Percentiles rank a stretch among this genome's conserved stretches.
These are phyloP conservation scores for Amaurobius ferox DNA, from an alignment of 2,888 invertebrate genomes.

Conservation along the genomic window DNA sequence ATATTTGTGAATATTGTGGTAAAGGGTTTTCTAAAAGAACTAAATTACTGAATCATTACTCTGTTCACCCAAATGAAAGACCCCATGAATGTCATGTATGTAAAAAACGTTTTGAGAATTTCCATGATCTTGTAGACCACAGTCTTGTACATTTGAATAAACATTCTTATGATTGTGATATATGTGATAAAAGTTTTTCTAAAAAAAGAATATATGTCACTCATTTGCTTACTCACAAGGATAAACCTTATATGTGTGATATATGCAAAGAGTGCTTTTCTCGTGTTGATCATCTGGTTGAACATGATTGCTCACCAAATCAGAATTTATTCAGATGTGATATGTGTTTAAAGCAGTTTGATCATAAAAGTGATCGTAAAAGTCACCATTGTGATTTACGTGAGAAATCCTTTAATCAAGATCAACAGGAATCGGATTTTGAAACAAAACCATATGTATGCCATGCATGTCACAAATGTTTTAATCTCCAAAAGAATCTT, in stretches of 20 bases:
- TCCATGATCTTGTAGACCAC: not conserved
- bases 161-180: not conserved
- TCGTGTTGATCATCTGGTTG: constrained; percentile 8
- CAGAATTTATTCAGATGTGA: not conserved
- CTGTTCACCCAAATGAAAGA: not conserved
- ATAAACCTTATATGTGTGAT: constrained; percentile 9
- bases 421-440: too few relatives aligned
- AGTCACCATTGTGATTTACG: not conserved
- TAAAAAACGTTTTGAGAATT: not conserved
- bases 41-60: not conserved
- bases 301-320: not conserved
- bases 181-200: not conserved
- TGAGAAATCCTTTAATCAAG: too few relatives aligned
- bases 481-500: too few relatives aligned
- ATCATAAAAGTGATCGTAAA: not conserved
- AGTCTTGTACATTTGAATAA: not conserved
- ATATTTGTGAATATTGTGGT: constrained; percentile 6
- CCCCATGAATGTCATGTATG: not conserved
- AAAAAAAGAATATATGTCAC: not conserved
- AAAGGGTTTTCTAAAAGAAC: not conserved
- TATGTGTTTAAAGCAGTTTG: not conserved
- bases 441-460: too few relatives aligned
- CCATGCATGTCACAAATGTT: too few relatives aligned
- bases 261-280: not conserved
- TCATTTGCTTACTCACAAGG: not conserved